A percentile compares a stretch with the other conserved stretches of the same genome.
These are phyloP conservation scores for Campylomormyrus numenius DNA, from an alignment of 2,113 vertebrate species.

Conservation along the genomic window DNA sequence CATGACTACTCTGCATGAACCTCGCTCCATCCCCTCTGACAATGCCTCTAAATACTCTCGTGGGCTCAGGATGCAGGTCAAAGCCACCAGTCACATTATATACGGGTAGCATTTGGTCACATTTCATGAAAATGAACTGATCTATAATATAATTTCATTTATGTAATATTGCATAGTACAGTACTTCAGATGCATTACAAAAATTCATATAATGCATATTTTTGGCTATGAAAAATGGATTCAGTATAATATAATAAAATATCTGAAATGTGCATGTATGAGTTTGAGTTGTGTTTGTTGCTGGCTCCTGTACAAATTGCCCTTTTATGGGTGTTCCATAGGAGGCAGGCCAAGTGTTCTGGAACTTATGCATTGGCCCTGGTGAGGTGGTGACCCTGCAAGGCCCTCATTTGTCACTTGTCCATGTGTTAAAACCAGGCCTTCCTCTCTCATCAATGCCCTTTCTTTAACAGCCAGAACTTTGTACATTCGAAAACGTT, in stretches of 20 bases:
- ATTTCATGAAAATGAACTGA: not conserved
- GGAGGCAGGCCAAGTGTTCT: not conserved
- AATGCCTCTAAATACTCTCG: constrained; percentile 53
- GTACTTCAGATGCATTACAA: not conserved
- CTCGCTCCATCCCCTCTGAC: constrained; percentile 44
- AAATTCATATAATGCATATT: not conserved
- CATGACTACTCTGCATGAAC: constrained; percentile 43
- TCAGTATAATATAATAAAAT: not conserved
- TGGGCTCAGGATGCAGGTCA: constrained; percentile 30
- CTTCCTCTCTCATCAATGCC: constrained; percentile 44
- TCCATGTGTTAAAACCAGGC: constrained; percentile 43
- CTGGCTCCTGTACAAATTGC: not conserved
- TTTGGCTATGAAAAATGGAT: not conserved
- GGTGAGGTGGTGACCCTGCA: constrained; percentile 45
- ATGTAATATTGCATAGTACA: not conserved
- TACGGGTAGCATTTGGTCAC: not conserved
- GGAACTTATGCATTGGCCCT: constrained; percentile 15
- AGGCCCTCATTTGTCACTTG: constrained; percentile 56
- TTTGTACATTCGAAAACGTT: constrained; percentile 24
- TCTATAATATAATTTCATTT: not conserved
- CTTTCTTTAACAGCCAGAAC: constrained; percentile 29
- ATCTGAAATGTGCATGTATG: constrained; percentile 27
- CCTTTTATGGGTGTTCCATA: not conserved
- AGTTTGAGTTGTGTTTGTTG: constrained; percentile 24
- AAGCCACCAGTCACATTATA: constrained; percentile 36